A percentile compares a stretch with the other conserved stretches of the same genome.
phyloP scores from a whole-genome alignment of 2,113 vertebrate species.

The Dasyprocta punctata region DNA sequence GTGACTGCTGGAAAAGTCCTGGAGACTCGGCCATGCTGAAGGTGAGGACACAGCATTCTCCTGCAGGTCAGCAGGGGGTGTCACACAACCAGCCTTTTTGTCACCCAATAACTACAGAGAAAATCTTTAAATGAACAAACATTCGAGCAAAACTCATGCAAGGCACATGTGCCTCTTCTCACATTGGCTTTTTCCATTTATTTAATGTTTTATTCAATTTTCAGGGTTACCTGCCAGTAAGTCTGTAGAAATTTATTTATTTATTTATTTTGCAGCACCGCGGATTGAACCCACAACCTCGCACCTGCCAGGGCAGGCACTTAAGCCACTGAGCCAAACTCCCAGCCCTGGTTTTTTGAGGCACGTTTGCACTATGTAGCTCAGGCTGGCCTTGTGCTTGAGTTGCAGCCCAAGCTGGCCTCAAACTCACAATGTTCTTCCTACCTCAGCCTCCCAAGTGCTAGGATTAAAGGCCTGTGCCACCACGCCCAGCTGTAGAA shows the following conservation, averaged over 20 bases:
- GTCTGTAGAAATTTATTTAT: neutral
- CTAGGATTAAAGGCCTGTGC: too few relatives aligned
- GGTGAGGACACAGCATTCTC: neutral
- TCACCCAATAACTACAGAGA: neutral
- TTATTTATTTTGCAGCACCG: too few relatives aligned
- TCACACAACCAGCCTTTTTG: constrained; percentile 31
- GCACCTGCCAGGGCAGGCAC: too few relatives aligned
- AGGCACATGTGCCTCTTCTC: neutral
- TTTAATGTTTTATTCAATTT: neutral
- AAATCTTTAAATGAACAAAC: neutral
- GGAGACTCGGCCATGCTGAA: neutral
- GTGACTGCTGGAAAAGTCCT: neutral
- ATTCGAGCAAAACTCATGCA: neutral
- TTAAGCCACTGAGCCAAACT: too few relatives aligned
- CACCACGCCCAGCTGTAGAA: too few relatives aligned
- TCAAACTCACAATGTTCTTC: too few relatives aligned
- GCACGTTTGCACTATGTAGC: too few relatives aligned
- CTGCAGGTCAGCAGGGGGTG: constrained; percentile 73
- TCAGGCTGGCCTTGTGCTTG: too few relatives aligned
- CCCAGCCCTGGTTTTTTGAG: too few relatives aligned
- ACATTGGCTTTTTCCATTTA: neutral
- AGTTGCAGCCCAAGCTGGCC: too few relatives aligned
- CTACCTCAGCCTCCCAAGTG: too few relatives aligned
- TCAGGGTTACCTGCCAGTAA: neutral
- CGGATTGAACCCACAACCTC: too few relatives aligned